Base-by-base conservation (phyloP, 2,797 vertebrate species). In the Vultur gryphus region DNA sequence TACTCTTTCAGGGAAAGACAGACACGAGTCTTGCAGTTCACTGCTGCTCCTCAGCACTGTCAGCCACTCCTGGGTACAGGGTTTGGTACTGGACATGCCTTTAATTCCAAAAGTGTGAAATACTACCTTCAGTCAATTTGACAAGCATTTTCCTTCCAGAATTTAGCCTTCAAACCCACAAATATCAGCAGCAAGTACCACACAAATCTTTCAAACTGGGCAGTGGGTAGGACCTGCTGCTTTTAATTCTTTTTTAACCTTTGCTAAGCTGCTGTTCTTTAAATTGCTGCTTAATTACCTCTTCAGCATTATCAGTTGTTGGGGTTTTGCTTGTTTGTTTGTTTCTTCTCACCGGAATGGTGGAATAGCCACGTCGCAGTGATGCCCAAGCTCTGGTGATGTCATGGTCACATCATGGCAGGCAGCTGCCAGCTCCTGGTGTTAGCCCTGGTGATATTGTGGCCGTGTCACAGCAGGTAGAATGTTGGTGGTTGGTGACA, bases 331-430 rank as follows among this genome's bases (percentile, higher is more conserved):
- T 37, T 66, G 17, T 11, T 79, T 54, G 4, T 48, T 88, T 80
- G 9, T 70, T 88, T 76, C 44, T 61, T 81, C 57, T 59, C 7
- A 2, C 61, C 88, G 70, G 65, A 64, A 49, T 67, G 17, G 35
- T 75, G 52, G 23, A 75, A 78, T 52, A 81, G 10, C 29, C 24
- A 11, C 25, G 25, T n/a, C 26, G 16, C 18, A 61, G 44, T 28
- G 43, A 46, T 26, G 43, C 35, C 73, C 6, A 48, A 52, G 23
- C 21, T 55, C 57, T 48, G 67, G 11, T 1, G 0, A 55, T 82
- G 29, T 35, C 43, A 25, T 5, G 26, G 41, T 61, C 24, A 9
- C 1, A 4, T 52, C 54, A 58, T 0, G 3, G 39, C 16, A 39
- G 33, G 55, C 26, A 87, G 43, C 17, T 52, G 48, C 31, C 41